These are phyloP conservation scores for Corapipo altera DNA, from an alignment of 2,113 vertebrate genomes.

Conservation along the genomic window DNA sequence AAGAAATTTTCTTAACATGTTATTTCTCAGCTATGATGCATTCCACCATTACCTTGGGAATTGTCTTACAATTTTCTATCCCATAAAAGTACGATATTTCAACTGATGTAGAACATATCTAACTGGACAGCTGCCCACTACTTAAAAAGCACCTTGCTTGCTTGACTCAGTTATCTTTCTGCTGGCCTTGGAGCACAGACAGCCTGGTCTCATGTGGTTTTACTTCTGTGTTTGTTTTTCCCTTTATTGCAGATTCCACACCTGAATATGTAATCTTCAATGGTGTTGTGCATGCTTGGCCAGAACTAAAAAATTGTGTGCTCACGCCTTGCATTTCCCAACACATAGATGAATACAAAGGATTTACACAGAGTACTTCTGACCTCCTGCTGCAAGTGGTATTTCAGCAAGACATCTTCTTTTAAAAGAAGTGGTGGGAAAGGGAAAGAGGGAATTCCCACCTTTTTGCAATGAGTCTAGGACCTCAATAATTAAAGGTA, in stretches of 20 bases:
- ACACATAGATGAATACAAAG: background rate
- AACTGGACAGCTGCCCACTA: background rate
- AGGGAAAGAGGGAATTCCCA: background rate
- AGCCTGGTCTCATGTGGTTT: conserved; percentile 31
- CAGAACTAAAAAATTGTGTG: background rate
- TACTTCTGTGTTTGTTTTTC: conserved; percentile 5
- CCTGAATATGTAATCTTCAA: conserved; percentile 44
- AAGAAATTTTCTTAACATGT: background rate
- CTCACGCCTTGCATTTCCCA: background rate
- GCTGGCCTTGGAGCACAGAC: background rate
- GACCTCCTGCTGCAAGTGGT: background rate
- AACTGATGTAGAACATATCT: background rate
- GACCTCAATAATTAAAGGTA: background rate
- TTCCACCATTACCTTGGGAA: background rate
- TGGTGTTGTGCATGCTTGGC: background rate
- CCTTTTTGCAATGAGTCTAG: background rate
- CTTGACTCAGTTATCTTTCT: background rate
- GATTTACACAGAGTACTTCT: background rate
- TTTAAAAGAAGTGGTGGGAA: background rate
- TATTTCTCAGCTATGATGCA: background rate
- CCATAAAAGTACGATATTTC: background rate
- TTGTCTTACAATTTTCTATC: background rate
- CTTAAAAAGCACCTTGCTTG: background rate
- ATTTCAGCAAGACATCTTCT: background rate
- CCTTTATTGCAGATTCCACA: conserved; percentile 56